Conservation (phyloP, 2,797 vertebrate species). For the Myotis vivesi region DNA sequence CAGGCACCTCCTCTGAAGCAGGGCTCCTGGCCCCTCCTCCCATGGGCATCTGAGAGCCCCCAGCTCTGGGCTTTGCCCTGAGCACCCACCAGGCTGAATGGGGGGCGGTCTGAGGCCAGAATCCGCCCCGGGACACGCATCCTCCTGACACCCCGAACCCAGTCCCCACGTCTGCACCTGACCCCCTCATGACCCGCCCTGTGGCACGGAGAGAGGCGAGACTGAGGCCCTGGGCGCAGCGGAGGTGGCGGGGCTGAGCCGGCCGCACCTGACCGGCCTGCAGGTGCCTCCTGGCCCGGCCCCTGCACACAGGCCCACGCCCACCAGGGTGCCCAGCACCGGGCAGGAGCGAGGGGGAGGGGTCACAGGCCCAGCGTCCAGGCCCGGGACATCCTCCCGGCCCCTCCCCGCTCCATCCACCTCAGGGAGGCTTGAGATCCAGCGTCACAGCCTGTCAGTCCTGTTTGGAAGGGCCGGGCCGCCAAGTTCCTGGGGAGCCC, state of each 20-base stretch:
- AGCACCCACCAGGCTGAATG: not conserved
- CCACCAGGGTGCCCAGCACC: not conserved
- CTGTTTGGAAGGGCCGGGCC: conserved; percentile 69
- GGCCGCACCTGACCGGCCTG: not conserved
- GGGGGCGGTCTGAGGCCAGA: not conserved
- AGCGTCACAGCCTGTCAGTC: conserved; percentile 72
- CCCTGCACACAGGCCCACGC: not conserved
- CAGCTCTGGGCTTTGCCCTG: not conserved
- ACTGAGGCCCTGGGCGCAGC: accelerated
- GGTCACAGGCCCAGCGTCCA: not conserved
- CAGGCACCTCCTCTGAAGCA: not conserved
- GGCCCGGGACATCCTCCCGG: not conserved
- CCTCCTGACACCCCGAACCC: not conserved
- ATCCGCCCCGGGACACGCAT: not conserved
- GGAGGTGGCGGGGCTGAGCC: not conserved
- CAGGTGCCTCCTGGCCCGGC: not conserved
- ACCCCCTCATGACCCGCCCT: not conserved
- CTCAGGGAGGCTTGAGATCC: not conserved
- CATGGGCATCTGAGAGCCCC: accelerated
- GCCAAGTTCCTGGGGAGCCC: not conserved
- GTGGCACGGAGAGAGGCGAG: not conserved
- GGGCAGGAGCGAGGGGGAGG: accelerated
- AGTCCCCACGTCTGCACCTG: not conserved
- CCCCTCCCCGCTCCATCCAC: not conserved
- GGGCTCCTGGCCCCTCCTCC: not conserved